These are phyloP conservation scores for Bergia sp. DNA, from an alignment of 92 coral and sea anemone genomes.

Conservation along the genomic window DNA sequence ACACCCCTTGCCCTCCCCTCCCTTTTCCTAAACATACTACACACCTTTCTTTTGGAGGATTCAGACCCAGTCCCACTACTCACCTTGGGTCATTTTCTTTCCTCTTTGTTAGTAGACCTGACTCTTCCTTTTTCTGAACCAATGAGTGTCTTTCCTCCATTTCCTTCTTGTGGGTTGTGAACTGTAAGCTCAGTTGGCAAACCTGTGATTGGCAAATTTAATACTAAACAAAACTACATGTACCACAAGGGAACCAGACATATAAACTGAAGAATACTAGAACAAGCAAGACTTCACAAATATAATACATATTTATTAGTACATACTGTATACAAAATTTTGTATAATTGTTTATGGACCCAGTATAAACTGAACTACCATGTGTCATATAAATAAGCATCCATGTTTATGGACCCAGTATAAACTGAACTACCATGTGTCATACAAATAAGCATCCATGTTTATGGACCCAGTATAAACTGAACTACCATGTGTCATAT, in stretches of 20 bases:
- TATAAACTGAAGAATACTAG: background rate
- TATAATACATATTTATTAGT: no score
- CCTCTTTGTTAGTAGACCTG: slow-evolving; percentile 11
- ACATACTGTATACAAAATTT: no score
- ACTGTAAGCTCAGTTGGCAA: slow-evolving; percentile 76
- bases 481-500: no score
- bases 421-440: no score
- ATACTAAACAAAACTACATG: background rate
- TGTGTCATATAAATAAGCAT: no score
- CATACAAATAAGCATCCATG: no score
- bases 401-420: no score
- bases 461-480: no score
- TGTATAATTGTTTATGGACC: no score
- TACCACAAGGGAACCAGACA: background rate
- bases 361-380: no score
- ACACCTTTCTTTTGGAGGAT: no score
- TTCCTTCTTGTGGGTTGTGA: slow-evolving; percentile 89
- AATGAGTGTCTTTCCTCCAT: slow-evolving; percentile 98
- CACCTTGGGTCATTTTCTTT: slow-evolving; percentile 22
- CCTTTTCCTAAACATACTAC: no score
- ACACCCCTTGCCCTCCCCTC: background rate
- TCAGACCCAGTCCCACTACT: background rate
- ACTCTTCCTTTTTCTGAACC: slow-evolving; percentile 84
- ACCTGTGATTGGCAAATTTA: slow-evolving; percentile 50
- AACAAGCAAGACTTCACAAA: background rate